Base-by-base conservation (phyloP, 2,888 invertebrate species). In the Geotrupes spiniger region DNA sequence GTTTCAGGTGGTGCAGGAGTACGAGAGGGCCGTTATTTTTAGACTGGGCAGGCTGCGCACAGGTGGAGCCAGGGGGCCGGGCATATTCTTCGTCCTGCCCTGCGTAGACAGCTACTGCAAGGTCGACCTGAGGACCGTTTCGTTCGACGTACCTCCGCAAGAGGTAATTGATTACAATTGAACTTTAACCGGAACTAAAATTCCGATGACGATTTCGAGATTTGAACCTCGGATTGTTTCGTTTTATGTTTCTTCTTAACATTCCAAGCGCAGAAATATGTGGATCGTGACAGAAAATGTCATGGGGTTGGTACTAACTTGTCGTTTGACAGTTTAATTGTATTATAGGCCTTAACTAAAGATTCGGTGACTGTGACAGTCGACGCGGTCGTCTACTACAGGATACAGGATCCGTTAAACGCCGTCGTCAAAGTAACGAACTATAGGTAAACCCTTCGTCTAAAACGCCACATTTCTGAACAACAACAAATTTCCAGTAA, bases 111-210 rank as follows among this genome's bases (percentile, higher is more conserved):
- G 85, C 37, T 96, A 93, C 70, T 85, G 89, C 48, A 93, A 90
- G 72, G 92, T 97, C 31, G 96, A 97, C 73, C 76, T 96, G 47
- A 81, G 96, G 53, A 94, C 94, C 0, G 90, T 96, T 0, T 92
- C 94, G 0, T 97, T 96, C 68, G 94, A 96, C 74, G 94, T 97
- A 0, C 94, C 96, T 36, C 93, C 95, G 0, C 96, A 97, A 77
- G 95, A 96, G 80, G 92, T 95, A 71, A 68, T 10, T 8, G 29
- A n/a, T n/a, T 11, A 11, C 27, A 26, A 29, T 10, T 29, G 5
- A 29, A n/a, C 8, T 21, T 21, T 21, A 2, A 12, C n/a, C n/a
- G n/a, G n/a, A n/a, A n/a, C n/a, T n/a, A n/a, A n/a, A n/a, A n/a
- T n/a, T n/a, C n/a, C n/a, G n/a, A n/a, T n/a, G n/a, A n/a, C n/a